Conservation (phyloP, 1,140 invertebrate species). For the Cecropterus lyciades region DNA sequence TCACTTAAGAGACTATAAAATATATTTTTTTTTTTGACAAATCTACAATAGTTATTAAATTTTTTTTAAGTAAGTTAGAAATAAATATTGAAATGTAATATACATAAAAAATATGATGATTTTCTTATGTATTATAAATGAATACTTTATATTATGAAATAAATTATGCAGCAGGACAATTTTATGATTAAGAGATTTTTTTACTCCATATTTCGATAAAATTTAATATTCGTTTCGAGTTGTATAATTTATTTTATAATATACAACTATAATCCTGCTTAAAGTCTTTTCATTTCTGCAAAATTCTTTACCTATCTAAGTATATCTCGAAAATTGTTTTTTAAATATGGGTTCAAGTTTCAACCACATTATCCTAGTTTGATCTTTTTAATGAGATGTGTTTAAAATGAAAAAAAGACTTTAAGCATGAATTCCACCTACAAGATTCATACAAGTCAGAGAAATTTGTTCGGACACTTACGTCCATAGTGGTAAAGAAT, state of each 20-base stretch:
- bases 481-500: constrained; percentile 75
- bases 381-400: not conserved
- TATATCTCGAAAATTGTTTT: no score
- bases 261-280: constrained; percentile 55
- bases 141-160: not conserved
- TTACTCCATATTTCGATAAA: no score
- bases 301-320: constrained; percentile 73
- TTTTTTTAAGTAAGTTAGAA: no score
- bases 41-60: no score
- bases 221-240: not conserved
- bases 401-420: constrained; percentile 58
- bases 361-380: not conserved
- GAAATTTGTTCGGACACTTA: constrained; percentile 58
- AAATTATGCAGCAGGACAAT: not conserved
- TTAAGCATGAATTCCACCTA: constrained; percentile 71
- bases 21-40: no score
- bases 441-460: constrained; percentile 36
- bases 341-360: no score
- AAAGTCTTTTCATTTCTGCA: constrained; percentile 73
- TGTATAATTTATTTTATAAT: not conserved
- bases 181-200: no score
- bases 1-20: no score
- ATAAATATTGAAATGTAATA: no score
- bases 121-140: no score
- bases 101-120: no score